Percentiles rank a stretch among this genome's conserved stretches.
Conservation (phyloP, 2,113 vertebrate genomes). For the Zeus faber region DNA sequence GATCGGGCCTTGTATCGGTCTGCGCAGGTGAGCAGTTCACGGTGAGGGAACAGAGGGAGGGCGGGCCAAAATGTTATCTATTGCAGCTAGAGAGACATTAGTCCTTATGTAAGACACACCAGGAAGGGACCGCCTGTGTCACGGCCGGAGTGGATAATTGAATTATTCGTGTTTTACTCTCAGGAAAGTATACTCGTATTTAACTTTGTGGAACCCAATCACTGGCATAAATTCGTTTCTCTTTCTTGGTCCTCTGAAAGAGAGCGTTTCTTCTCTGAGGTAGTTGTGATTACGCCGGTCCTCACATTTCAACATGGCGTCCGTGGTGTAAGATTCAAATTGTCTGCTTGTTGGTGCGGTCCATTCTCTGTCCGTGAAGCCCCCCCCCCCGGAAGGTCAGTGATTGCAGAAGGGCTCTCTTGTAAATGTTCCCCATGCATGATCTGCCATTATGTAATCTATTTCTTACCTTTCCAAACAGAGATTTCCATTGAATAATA, state of each 20-base stretch:
- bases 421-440: constrained; percentile 35
- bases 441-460: constrained; percentile 26
- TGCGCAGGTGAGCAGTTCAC: constrained; percentile 51
- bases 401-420: no score
- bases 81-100: constrained; percentile 42
- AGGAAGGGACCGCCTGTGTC: constrained; percentile 15
- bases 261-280: background rate
- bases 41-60: constrained; percentile 21
- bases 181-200: no score
- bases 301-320: background rate
- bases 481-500: constrained; percentile 38
- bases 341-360: no score
- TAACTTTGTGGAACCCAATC: constrained; percentile 25
- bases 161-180: constrained; percentile 51
- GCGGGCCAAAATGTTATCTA: constrained; percentile 55
- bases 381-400: no score
- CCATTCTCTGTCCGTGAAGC: constrained; percentile 1
- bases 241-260: constrained; percentile 2
- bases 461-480: constrained; percentile 33
- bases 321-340: no score
- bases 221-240: constrained; percentile 6
- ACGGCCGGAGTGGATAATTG: constrained; percentile 45
- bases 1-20: constrained; percentile 37
- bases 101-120: constrained; percentile 31
- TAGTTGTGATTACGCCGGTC: constrained; percentile 8